Percentiles rank a stretch among this genome's conserved stretches.
phyloP scores from a whole-genome alignment of 2,888 invertebrate species.

The Gastrophysa polygoni region DNA sequence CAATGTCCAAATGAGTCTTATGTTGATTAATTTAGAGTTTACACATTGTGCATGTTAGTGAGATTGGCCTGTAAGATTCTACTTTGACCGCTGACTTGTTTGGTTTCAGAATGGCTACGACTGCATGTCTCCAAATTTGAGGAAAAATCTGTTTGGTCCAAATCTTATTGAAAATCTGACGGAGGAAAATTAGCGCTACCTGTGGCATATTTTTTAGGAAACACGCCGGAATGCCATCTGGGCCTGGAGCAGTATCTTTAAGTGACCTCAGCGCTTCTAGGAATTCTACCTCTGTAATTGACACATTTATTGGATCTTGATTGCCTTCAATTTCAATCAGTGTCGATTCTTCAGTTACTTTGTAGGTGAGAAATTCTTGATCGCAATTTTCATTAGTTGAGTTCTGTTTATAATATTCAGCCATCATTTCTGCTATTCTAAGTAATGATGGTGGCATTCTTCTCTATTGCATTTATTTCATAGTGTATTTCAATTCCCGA shows the following conservation, averaged over 20 bases:
- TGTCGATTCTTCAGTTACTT: conserved; percentile 5
- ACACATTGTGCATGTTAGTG: background rate
- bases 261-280: conserved; percentile 6
- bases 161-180: conserved; percentile 14
- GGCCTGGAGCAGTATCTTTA: conserved; percentile 8
- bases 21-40: conserved; percentile 17
- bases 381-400: background rate
- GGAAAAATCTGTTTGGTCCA: too few relatives aligned
- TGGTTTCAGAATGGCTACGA: conserved; percentile 15
- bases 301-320: background rate
- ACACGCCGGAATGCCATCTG: conserved; percentile 12
- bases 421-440: conserved; percentile 1
- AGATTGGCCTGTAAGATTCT: too few relatives aligned
- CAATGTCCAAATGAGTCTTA: too few relatives aligned
- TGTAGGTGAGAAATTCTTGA: conserved; percentile 1
- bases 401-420: conserved; percentile 6
- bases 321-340: background rate
- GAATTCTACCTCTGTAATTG: conserved; percentile 6
- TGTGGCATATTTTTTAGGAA: conserved; percentile 7
- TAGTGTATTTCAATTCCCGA: conserved; percentile 2
- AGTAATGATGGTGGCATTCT: conserved; percentile 1
- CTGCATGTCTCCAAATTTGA: conserved; percentile 1
- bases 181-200: background rate
- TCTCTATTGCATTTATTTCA: conserved; percentile 5
- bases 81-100: background rate